Evolutionary conservation across 1,140 invertebrate species (phyloP).

Genomic region (Ostrea denselamellosa): DNA sequence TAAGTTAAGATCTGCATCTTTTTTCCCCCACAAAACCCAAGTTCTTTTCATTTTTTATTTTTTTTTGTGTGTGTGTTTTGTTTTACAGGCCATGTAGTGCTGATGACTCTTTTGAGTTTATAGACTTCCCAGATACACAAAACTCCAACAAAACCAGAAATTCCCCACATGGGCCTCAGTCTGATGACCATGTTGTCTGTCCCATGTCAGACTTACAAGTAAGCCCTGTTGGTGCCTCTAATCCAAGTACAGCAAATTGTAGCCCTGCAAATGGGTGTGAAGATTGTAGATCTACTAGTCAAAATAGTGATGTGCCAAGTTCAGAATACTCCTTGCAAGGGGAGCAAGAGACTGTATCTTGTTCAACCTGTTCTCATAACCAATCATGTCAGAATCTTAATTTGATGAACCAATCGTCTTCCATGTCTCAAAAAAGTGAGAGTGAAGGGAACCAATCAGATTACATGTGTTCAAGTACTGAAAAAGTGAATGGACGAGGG

Average conservation of each 20-base stretch:
- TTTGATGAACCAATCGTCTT: background rate
- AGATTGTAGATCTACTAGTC: background rate
- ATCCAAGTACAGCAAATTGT: background rate
- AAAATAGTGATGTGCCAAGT: constrained; percentile 10
- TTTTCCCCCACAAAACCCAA: too few relatives aligned
- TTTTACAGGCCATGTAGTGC: constrained; percentile 60
- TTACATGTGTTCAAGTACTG: background rate
- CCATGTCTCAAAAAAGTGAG: background rate
- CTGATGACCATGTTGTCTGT: too few relatives aligned
- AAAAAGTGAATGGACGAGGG: background rate
- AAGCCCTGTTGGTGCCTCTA: background rate
- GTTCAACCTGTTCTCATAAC: background rate
- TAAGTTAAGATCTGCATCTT: too few relatives aligned
- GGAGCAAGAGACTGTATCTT: background rate
- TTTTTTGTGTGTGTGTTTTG: background rate
- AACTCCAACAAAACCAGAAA: constrained; percentile 34
- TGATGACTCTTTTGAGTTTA: constrained; percentile 68
- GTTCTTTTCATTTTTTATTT: too few relatives aligned
- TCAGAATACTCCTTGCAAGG: background rate
- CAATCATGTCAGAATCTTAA: constrained; percentile 1
- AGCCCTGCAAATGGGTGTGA: background rate
- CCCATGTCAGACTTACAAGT: background rate
- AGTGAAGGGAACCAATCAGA: background rate
- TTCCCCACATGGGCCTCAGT: background rate
- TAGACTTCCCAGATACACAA: constrained; percentile 59